Evolutionary conservation across 2,113 vertebrate genomes (phyloP), one percentile per base, ranked within the genome.

Genomic region (Petrocephalus zakoni): DNA sequence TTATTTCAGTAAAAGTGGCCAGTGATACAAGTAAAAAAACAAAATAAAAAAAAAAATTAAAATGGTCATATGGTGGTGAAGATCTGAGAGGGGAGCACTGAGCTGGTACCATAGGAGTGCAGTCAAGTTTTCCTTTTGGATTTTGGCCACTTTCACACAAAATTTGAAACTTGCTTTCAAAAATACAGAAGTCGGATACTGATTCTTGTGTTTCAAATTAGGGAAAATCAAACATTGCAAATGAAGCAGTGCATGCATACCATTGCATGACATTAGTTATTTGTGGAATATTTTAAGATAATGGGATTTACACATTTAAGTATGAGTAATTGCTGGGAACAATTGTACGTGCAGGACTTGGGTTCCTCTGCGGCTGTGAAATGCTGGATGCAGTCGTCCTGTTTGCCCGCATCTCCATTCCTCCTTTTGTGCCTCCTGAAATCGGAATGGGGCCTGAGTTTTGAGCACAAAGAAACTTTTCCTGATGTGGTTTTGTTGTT

Each of bases 401-500:
- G 46, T 85, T 52, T 52, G 21, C 15, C 49, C 34, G 52, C 19
- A 6, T 86, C 85, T 15, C 29, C 2, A 11, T 29, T n/a, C 19
- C 61, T 55, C 87, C 19, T 52, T 88, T 49, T 34, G 19, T 25
- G 25, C 53, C 53, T n/a, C 34, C 49, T 87, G 21, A 53, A 85
- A 13, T 55, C 68, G 29, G 87, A 52, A 88, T 29, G 47, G 61
- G 64, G n/a, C 51, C 75, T 49, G 11, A 83, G 81, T 83, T 46
- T 47, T 8, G 51, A 82, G 51, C 21, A 51, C 75, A 78, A 61
- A 84, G 52, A 58, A 83, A 88, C 37, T 88, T 88, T 84, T 61
- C 75, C 72, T 19, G n/a, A 78, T 78, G 72, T 78, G 72, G 15
- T 42, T 47, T 47, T 88, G 75, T 46, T 88, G 75, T 46, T 88